Percentiles rank a stretch among this genome's conserved stretches.
Conservation (phyloP, 2,113 vertebrate genomes). For the Capreolus pygargus region DNA sequence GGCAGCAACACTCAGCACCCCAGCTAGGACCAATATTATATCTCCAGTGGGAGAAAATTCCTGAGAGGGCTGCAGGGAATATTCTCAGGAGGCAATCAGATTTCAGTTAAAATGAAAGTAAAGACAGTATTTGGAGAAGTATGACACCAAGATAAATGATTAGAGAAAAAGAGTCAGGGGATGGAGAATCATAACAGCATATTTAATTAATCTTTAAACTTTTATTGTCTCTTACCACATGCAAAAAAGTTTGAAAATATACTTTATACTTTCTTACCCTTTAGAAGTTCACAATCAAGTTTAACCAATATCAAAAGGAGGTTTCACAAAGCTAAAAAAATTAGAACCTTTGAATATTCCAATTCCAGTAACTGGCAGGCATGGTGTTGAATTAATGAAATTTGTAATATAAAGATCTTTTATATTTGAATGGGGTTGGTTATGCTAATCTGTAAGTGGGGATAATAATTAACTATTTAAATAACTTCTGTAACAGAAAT, state of each 20-base stretch:
- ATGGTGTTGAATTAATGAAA: background rate
- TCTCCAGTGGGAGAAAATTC: background rate
- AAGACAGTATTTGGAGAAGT: background rate
- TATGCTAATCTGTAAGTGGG: background rate
- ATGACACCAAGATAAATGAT: background rate
- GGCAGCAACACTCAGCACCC: background rate
- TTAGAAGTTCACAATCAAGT: background rate
- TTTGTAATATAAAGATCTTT: background rate
- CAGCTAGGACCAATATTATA: background rate
- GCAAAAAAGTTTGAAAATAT: background rate
- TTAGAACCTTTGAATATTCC: background rate
- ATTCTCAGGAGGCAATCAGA: background rate
- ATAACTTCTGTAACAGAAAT: background rate
- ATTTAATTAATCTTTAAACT: background rate
- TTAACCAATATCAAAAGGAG: background rate
- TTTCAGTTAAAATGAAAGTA: background rate
- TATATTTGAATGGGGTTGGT: background rate
- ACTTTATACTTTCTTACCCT: background rate
- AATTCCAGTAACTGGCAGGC: background rate
- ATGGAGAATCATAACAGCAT: background rate
- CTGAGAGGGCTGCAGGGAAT: background rate
- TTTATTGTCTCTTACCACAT: background rate
- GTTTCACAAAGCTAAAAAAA: background rate
- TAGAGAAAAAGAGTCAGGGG: background rate
- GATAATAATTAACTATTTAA: background rate